phyloP scores from a whole-genome alignment of 2,888 invertebrate species.

The Portevinia maculata region DNA sequence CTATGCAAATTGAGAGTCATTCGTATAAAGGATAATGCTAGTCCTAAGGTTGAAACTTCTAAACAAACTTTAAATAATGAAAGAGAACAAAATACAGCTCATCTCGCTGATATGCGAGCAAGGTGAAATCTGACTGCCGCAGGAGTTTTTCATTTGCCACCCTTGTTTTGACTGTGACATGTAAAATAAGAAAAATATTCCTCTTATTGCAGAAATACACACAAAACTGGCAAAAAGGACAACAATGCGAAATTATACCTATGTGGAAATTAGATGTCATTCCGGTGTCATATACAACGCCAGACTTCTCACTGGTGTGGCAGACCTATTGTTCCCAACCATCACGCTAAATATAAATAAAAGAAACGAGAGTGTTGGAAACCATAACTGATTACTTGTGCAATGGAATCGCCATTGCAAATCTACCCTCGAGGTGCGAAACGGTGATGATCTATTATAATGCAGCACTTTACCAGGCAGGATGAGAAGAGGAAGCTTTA shows the following conservation, averaged over 20 bases:
- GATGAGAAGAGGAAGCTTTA: not conserved
- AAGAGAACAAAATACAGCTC: slow-evolving; percentile 11
- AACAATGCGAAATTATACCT: slow-evolving; percentile 73
- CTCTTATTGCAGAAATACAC: slow-evolving; percentile 12
- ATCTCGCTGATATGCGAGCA: slow-evolving; percentile 31
- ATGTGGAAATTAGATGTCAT: slow-evolving; percentile 74
- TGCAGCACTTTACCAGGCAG: slow-evolving; percentile 37
- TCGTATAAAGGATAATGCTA: slow-evolving; percentile 31
- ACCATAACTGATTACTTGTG: slow-evolving; percentile 72
- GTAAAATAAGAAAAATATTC: slow-evolving; percentile 32
- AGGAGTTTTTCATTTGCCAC: slow-evolving; percentile 61
- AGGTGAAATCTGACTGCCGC: slow-evolving; percentile 55
- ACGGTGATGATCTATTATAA: slow-evolving; percentile 48
- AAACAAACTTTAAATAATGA: slow-evolving; percentile 8
- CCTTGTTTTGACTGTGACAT: slow-evolving; percentile 41
- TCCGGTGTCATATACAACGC: slow-evolving; percentile 72
- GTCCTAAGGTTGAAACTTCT: too few relatives aligned
- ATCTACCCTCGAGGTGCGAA: slow-evolving; percentile 65
- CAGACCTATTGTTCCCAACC: slow-evolving; percentile 68
- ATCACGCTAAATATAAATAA: slow-evolving; percentile 59
- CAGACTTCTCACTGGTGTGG: slow-evolving; percentile 63
- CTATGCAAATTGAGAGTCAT: slow-evolving; percentile 65
- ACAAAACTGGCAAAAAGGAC: slow-evolving; percentile 41
- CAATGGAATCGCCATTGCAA: slow-evolving; percentile 59
- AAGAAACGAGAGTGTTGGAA: slow-evolving; percentile 49